phyloP scores from a whole-genome alignment of 2,113 vertebrate genomes.

The Boleophthalmus pectinirostris region DNA sequence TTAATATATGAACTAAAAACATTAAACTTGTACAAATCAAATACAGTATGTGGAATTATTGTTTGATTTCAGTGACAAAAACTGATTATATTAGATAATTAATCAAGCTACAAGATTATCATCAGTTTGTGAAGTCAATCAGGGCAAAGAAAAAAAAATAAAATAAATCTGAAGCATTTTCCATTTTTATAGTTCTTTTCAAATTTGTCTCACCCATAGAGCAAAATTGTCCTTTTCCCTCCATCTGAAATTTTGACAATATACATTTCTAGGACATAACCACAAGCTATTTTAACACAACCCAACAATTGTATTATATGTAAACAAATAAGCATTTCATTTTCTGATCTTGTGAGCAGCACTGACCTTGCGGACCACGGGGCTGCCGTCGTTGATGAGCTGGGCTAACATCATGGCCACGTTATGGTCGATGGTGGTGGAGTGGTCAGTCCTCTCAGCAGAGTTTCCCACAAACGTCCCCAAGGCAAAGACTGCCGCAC shows the following conservation, averaged over 20 bases:
- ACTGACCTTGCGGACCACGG: slow-evolving; percentile 92
- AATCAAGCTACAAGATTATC: background rate
- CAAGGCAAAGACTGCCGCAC: slow-evolving; percentile 91
- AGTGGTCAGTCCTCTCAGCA: slow-evolving; percentile 93
- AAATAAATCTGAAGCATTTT: too few relatives aligned
- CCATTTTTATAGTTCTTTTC: background rate
- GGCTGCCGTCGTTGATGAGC: slow-evolving; percentile 95
- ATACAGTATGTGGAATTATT: background rate
- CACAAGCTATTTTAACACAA: too few relatives aligned
- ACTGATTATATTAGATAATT: background rate
- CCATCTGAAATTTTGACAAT: background rate
- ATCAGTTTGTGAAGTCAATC: background rate
- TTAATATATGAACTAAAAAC: too few relatives aligned
- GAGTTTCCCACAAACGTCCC: slow-evolving; percentile 97
- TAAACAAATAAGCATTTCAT: background rate
- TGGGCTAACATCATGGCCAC: slow-evolving; percentile 98
- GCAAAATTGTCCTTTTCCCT: background rate
- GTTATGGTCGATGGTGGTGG: slow-evolving; percentile 98
- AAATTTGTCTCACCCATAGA: too few relatives aligned
- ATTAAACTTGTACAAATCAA: background rate
- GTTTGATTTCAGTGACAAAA: background rate
- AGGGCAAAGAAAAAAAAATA: background rate
- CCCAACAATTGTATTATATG: too few relatives aligned
- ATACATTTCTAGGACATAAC: too few relatives aligned
- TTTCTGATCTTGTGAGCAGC: background rate